These are phyloP conservation scores for Trichonephila inaurata DNA, from an alignment of 1,140 invertebrate species.

Conservation along the genomic window DNA sequence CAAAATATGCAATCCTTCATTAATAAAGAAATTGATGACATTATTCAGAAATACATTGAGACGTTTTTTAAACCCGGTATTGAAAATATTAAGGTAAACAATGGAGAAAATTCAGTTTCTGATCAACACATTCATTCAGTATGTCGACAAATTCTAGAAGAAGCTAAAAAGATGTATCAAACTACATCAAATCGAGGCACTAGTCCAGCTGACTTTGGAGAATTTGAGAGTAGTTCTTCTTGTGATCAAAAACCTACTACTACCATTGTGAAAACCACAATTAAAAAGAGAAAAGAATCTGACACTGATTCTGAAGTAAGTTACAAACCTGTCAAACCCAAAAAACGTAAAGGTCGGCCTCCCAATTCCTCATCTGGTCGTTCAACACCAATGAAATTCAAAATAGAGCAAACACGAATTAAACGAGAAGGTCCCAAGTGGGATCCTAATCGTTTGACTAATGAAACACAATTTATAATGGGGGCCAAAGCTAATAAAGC, in stretches of 20 bases:
- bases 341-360: slow-evolving; percentile 80
- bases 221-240: slow-evolving; percentile 78
- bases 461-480: slow-evolving; percentile 89
- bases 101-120: slow-evolving; percentile 87
- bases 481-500: slow-evolving; percentile 86
- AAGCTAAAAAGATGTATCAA: slow-evolving; percentile 81
- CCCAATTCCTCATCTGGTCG: slow-evolving; percentile 79
- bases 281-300: slow-evolving; percentile 84
- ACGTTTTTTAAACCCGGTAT: slow-evolving; percentile 87
- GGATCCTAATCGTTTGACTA: slow-evolving; percentile 86
- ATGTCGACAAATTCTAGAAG: slow-evolving; percentile 89
- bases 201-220: slow-evolving; percentile 80
- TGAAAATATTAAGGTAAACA: slow-evolving; percentile 88
- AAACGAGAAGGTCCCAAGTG: slow-evolving; percentile 85
- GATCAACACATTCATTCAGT: slow-evolving; percentile 88
- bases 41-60: slow-evolving; percentile 79
- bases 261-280: slow-evolving; percentile 80
- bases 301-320: slow-evolving; percentile 84
- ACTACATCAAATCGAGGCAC: slow-evolving; percentile 78
- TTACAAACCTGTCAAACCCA: slow-evolving; percentile 78
- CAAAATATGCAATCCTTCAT: slow-evolving; percentile 88
- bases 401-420: slow-evolving; percentile 79
- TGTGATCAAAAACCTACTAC: slow-evolving; percentile 75
- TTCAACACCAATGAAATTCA: slow-evolving; percentile 80
- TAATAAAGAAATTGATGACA: slow-evolving; percentile 88